Evolutionary conservation across 2,888 invertebrate genomes (phyloP).

Genomic region (Ichneumoninae sp.): DNA sequence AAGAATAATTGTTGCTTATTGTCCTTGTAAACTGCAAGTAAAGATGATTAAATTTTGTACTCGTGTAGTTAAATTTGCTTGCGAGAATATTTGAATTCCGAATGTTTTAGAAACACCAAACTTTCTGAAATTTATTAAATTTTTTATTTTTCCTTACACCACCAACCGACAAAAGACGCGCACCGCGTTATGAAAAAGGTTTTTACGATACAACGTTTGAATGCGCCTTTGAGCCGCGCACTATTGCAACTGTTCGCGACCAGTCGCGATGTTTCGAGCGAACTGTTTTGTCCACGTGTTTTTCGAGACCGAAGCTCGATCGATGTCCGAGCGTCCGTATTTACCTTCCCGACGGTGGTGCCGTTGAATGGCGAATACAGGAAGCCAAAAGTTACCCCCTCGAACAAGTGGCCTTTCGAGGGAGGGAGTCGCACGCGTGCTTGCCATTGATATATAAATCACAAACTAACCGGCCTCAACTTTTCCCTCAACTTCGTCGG

Average conservation of each 20-base stretch:
- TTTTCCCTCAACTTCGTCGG: slow-evolving; percentile 2
- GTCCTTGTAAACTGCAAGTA: neutral
- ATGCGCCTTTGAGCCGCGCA: slow-evolving; percentile 25
- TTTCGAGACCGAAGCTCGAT: slow-evolving; percentile 55
- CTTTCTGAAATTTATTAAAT: neutral
- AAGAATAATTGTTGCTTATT: neutral
- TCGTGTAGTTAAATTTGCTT: neutral
- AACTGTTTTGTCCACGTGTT: slow-evolving; percentile 76
- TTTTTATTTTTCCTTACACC: neutral
- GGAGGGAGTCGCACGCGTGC: slow-evolving; percentile 9
- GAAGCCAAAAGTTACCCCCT: slow-evolving; percentile 36
- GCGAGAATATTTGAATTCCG: neutral
- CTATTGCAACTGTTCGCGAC: slow-evolving; percentile 62
- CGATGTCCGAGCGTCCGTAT: slow-evolving; percentile 60
- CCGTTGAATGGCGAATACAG: slow-evolving; percentile 51
- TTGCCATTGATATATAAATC: slow-evolving; percentile 27
- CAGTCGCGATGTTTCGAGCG: slow-evolving; percentile 69
- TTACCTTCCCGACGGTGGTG: slow-evolving; percentile 60
- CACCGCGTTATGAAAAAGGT: neutral
- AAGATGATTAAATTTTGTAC: neutral
- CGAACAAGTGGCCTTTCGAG: slow-evolving; percentile 11
- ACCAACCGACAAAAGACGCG: slow-evolving; percentile 7
- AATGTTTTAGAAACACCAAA: neutral
- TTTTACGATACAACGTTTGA: neutral
- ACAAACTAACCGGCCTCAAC: neutral